Percentiles rank a stretch among this genome's conserved stretches.
Evolutionary conservation across 37 sponge, comb jelly and placozoan genomes (phyloP).

Genomic region (Dysidea cf. avara): DNA sequence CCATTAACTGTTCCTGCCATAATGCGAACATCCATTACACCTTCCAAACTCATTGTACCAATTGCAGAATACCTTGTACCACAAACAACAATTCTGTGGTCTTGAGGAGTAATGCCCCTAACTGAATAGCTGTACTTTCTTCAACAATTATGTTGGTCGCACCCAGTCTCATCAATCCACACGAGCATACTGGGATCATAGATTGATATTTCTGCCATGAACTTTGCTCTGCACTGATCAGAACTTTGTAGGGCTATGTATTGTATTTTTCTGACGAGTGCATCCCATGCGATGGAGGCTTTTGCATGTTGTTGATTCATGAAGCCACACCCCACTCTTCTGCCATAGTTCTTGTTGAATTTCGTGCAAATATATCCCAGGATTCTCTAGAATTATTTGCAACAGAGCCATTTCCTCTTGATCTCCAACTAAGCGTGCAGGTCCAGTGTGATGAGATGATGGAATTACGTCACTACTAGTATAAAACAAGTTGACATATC

Average conservation of each 20-base stretch:
- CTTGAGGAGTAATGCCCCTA: not conserved
- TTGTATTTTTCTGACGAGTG: not conserved
- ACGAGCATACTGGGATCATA: conserved; percentile 13
- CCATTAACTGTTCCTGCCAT: conserved; percentile 22
- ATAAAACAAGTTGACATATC: too few relatives aligned
- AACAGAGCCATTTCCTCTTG: too few relatives aligned
- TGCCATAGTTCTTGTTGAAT: not conserved
- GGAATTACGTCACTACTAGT: too few relatives aligned
- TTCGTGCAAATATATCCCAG: conserved; percentile 10
- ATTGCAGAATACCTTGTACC: conserved; percentile 8
- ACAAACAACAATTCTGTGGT: not conserved
- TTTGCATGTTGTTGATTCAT: not conserved
- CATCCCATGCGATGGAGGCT: conserved; percentile 7
- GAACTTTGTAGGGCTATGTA: not conserved
- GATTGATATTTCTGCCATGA: conserved; percentile 6
- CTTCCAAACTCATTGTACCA: not conserved
- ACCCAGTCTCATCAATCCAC: conserved; percentile 21
- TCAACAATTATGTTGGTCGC: not conserved
- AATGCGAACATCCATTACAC: not conserved
- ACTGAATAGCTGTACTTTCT: conserved; percentile 15
- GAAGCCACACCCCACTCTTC: not conserved
- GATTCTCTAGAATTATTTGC: too few relatives aligned
- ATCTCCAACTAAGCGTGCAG: too few relatives aligned
- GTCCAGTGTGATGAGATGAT: too few relatives aligned
- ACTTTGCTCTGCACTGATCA: not conserved